Evolutionary conservation across 35 echinoderm and acorn worm species (phyloP).

Genomic region (Heliocidaris erythrogramma): DNA sequence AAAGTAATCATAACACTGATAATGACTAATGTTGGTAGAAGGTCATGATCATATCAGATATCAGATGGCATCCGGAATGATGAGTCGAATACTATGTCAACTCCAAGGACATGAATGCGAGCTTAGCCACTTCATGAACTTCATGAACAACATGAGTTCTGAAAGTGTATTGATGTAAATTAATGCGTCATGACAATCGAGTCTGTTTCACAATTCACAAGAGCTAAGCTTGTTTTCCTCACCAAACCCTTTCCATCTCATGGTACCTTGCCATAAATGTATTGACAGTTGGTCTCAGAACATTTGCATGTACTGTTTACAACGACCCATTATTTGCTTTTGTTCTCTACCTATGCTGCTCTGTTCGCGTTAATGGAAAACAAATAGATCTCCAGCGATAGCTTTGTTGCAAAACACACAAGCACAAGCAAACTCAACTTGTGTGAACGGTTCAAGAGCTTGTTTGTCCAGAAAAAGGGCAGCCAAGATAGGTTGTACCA

Average conservation of each 20-base stretch:
- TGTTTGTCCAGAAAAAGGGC: background rate
- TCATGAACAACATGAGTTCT: background rate
- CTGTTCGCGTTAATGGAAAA: constrained; percentile 34
- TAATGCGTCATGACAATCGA: background rate
- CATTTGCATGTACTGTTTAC: constrained; percentile 26
- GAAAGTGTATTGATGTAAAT: background rate
- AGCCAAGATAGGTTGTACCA: background rate
- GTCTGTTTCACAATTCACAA: background rate
- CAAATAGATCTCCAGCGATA: constrained; percentile 18
- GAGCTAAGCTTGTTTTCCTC: background rate
- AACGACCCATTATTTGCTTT: background rate
- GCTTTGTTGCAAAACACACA: constrained; percentile 21
- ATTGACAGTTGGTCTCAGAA: constrained; percentile 16
- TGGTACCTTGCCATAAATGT: background rate
- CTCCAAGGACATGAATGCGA: background rate
- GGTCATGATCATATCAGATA: no score
- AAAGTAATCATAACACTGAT: background rate
- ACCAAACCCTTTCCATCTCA: background rate
- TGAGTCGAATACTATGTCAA: background rate
- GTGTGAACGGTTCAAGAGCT: background rate
- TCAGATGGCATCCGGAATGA: no score
- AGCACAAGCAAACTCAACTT: background rate
- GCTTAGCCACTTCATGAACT: background rate
- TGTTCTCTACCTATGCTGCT: background rate
- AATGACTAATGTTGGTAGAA: no score